Conservation (phyloP, 2,113 vertebrate species). For the Lophius piscatorius region DNA sequence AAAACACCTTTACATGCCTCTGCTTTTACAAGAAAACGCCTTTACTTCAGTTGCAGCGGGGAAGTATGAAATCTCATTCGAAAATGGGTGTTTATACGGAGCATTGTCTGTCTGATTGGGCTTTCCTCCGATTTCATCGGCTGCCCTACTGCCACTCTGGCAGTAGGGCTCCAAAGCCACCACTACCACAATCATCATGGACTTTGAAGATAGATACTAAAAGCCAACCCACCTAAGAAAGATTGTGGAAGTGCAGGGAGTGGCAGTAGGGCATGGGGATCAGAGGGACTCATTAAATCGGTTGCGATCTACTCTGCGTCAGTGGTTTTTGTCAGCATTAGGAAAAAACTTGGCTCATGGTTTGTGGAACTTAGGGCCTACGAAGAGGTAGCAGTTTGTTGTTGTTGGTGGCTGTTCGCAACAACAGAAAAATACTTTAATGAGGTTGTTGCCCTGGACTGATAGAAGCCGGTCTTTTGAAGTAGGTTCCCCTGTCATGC, state of each 20-base stretch:
- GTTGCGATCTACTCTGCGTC: conserved; percentile 64
- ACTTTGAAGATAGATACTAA: conserved; percentile 55
- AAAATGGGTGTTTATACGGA: too few species aligned
- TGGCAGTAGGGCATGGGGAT: conserved; percentile 19
- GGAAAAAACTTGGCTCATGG: conserved; percentile 70
- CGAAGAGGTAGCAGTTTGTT: neutral
- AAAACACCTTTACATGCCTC: too few species aligned
- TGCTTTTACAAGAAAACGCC: too few species aligned
- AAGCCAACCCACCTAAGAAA: conserved; percentile 38
- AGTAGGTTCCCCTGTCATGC: neutral
- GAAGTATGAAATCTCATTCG: too few species aligned
- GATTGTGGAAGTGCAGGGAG: conserved; percentile 20
- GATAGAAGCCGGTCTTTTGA: neutral
- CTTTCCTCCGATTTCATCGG: too few species aligned
- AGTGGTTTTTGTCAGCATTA: conserved; percentile 51
- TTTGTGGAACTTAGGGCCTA: conserved; percentile 31
- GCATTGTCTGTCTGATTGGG: too few species aligned
- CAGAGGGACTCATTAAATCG: conserved; percentile 46
- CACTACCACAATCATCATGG: conserved; percentile 52
- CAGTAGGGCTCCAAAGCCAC: conserved; percentile 41
- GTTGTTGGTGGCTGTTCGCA: neutral
- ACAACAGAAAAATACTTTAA: neutral
- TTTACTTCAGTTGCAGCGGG: too few species aligned
- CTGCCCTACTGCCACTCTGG: too few species aligned
- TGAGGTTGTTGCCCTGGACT: neutral